Evolutionary conservation across 2,888 invertebrate genomes (phyloP), one percentile per base, ranked within the genome.

Genomic region (Helicoverpa assulta): DNA sequence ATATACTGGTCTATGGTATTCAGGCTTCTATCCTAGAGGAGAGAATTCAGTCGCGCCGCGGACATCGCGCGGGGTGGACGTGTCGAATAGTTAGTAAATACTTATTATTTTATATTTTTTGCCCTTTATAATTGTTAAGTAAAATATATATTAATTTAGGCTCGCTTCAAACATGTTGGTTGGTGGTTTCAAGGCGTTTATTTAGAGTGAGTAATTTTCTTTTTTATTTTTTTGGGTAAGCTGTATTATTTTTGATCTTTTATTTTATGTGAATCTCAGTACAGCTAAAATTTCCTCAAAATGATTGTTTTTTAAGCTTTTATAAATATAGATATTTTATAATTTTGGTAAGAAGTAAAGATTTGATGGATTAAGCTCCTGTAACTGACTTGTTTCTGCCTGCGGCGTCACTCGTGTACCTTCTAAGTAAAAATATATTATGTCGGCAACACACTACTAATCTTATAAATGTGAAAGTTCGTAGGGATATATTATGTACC

Each of bases 181-280:
- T 81, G 86, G 88, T 84, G 85, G 70, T 59, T 70, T 66, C 70
- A 73, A 84, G 76, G 78, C 69, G 67, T n/a, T 58, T 78, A 88
- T 88, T 87, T 92, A 91, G 85, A 86, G 93, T 93, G 73, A 93
- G 93, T 91, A 26, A 84, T 77, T 78, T 54, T 62, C 57, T 54
- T 64, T 59, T 5, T 5, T 29, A 43, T 56, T 54, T 37, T 58
- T 58, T 12, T 7, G 5, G 7, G 2, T n/a, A 43, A 12, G 43
- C 1, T 16, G 14, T 43, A 43, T 5, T 43, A 16, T 43, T 1
- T 43, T 43, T 43, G 43, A 14, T 43, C 16, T 43, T 43, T 12
- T 1, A 14, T 43, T 14, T 14, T 14, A 4, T 4, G 5, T 43
- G 5, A 14, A 16, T 43, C 3, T 33, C 33, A 7, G 33, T 33